Evolutionary conservation across 2,888 invertebrate genomes (phyloP).

Genomic region (Sinotaia quadrata): DNA sequence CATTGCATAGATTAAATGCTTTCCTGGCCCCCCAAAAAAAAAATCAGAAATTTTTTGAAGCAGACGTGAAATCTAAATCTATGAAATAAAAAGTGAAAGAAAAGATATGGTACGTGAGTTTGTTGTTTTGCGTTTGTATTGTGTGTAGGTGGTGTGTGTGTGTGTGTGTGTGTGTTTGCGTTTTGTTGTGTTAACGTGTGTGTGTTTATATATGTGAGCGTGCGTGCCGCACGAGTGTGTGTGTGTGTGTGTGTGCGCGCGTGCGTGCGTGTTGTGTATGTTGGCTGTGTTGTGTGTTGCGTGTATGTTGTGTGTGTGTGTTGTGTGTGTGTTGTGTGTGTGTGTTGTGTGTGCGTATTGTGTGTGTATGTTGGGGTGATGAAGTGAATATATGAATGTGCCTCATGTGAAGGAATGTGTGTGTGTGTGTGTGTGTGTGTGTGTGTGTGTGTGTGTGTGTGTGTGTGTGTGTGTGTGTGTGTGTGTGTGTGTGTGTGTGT

Average conservation of each 20-base stretch:
- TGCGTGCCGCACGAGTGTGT: no score
- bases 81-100: background rate
- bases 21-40: no score
- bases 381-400: no score
- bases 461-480: background rate
- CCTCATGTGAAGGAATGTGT: no score
- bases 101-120: background rate
- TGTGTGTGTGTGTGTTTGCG: background rate
- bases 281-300: background rate
- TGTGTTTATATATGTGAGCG: no score
- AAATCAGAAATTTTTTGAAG: no score
- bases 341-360: background rate
- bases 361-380: background rate
- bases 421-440: background rate
- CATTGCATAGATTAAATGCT: no score
- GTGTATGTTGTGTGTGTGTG: background rate
- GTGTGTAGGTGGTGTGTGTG: background rate
- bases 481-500: background rate
- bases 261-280: background rate
- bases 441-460: background rate
- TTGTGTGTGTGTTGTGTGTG: slow-evolving; percentile 11
- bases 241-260: background rate
- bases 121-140: background rate
- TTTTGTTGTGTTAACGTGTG: background rate
- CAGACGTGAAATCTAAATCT: no score